Evolutionary conservation across 2,797 vertebrate genomes (phyloP), one percentile per base, ranked within the genome.

Genomic region (Sebastolobus alascanus): DNA sequence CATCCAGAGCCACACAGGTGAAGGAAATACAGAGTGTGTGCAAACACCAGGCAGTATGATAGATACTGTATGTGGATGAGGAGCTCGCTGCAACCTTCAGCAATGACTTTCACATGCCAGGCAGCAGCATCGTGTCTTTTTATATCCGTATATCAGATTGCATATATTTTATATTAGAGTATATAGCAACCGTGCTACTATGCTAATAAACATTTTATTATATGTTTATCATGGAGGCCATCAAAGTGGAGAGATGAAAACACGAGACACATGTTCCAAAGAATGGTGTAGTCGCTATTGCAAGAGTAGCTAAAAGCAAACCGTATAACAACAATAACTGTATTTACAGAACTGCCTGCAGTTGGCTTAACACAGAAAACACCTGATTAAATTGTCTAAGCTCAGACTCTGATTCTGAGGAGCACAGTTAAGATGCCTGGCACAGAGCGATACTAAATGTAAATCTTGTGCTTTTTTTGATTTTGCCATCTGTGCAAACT

Each of bases 401-500:
- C 80, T 75, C 75, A 68, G 46, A 75, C 38, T 67, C 11, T 29
- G 61, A 81, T 38, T 61, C 40, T 31, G 31, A 77, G 55, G 46
- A 27, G 37, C 69, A 61, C 52, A 61, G 76, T 73, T 71, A 65
- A 72, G 72, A 82, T 63, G 55, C 43, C 61, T 69, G 40, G 40
- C 75, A 86, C 0, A 25, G 25, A 10, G 33, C 3, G 18, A 80
- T 64, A 71, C 46, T 71, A 55, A 78, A 78, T 79, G 70, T 73
- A 85, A 82, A 75, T 68, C 22, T 68, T 68, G 18, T 50, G 68
- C 31, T 70, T 77, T 70, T 77, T 73, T 60, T 63, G 58, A 77
- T 79, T 77, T 71, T 71, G 10, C 61, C 68, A 83, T 80, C 75
- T 80, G 75, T 84, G 73, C 25, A 83, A 84, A 78, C 65, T 67